Conservation (phyloP, 2,113 vertebrate genomes). For the Siniperca knerii region DNA sequence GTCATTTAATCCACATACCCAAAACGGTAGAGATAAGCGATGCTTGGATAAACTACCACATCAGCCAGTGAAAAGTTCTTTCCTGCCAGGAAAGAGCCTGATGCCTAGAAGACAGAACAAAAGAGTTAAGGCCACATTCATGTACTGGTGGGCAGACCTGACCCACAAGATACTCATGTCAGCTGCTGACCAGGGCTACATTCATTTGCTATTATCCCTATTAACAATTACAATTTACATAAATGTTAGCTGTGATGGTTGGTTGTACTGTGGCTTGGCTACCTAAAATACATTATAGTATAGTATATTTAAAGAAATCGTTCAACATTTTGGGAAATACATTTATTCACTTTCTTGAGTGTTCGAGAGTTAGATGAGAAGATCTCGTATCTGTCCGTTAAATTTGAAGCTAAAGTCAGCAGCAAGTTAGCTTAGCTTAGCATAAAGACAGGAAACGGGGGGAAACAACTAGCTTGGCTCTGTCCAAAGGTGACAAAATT, state of each 20-base stretch:
- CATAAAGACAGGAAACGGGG: too few relatives aligned
- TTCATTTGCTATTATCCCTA: background rate
- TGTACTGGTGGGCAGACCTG: background rate
- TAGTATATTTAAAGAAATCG: background rate
- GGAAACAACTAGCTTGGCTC: too few relatives aligned
- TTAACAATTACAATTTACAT: background rate
- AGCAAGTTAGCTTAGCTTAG: background rate
- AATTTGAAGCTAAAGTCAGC: background rate
- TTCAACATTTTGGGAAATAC: too few relatives aligned
- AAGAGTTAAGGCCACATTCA: background rate
- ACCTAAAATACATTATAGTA: background rate
- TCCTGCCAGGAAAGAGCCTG: constrained; percentile 65
- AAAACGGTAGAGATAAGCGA: constrained; percentile 66
- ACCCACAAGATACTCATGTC: background rate
- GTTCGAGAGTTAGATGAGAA: background rate
- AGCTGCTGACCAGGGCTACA: background rate
- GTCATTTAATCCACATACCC: constrained; percentile 53
- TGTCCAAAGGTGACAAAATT: too few relatives aligned
- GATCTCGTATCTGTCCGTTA: too few relatives aligned
- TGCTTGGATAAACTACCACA: constrained; percentile 63
- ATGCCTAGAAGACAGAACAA: background rate
- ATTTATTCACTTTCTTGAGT: background rate
- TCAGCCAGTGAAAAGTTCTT: constrained; percentile 77
- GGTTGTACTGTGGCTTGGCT: background rate
- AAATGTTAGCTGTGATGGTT: background rate